Conservation (phyloP, 2,888 invertebrate genomes). For the Stenichneumon culpator region DNA sequence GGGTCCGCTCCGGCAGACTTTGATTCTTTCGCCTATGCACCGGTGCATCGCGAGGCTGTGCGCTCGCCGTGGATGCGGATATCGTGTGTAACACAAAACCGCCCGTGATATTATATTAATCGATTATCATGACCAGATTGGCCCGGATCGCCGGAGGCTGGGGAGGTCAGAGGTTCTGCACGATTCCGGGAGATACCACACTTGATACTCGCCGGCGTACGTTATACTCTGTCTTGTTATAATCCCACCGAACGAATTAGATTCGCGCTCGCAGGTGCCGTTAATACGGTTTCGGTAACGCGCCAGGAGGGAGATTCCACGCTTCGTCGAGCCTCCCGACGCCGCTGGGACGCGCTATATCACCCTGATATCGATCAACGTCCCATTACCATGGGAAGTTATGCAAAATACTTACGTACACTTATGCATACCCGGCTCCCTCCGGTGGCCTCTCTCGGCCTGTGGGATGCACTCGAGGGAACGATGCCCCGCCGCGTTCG, state of each 20-base stretch:
- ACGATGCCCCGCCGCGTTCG: slow-evolving; percentile 56
- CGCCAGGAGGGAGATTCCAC: slow-evolving; percentile 61
- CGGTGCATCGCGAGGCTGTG: not conserved
- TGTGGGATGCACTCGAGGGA: slow-evolving; percentile 11
- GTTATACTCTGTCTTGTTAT: slow-evolving; percentile 53
- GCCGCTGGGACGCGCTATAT: slow-evolving; percentile 57
- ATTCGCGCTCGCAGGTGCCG: slow-evolving; percentile 72
- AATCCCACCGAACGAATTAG: slow-evolving; percentile 68
- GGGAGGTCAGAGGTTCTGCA: slow-evolving; percentile 53
- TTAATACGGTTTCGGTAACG: slow-evolving; percentile 73
- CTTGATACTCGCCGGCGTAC: slow-evolving; percentile 23
- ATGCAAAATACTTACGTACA: slow-evolving; percentile 45
- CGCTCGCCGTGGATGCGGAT: not conserved
- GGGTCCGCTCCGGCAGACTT: not conserved
- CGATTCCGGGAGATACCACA: slow-evolving; percentile 49
- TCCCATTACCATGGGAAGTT: slow-evolving; percentile 69
- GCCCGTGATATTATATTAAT: slow-evolving; percentile 51
- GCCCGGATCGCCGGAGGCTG: slow-evolving; percentile 26
- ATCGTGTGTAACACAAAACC: slow-evolving; percentile 31
- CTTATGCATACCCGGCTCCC: slow-evolving; percentile 14
- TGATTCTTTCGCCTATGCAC: slow-evolving; percentile 25
- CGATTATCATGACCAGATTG: slow-evolving; percentile 62
- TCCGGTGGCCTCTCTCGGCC: not conserved
- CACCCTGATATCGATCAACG: slow-evolving; percentile 69
- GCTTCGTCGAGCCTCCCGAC: slow-evolving; percentile 64